phyloP scores from a whole-genome alignment of 2,888 invertebrate species.

The Sarcophaga variegata region DNA sequence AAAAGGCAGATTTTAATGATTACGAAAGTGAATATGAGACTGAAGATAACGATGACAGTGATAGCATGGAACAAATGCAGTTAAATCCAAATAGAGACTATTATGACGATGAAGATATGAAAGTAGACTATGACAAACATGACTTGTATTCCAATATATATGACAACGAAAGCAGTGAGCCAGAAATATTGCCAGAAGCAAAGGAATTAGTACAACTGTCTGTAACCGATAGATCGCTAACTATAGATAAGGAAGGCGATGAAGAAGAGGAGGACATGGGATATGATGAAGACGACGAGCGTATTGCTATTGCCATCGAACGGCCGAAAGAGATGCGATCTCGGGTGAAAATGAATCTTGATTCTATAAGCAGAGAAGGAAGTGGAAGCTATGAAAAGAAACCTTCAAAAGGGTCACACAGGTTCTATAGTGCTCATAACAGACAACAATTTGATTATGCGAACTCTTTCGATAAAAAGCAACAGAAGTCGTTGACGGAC shows the following conservation, averaged over 20 bases:
- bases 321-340: slow-evolving; percentile 73
- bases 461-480: slow-evolving; percentile 74
- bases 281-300: slow-evolving; percentile 80
- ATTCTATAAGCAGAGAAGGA: slow-evolving; percentile 79
- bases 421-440: slow-evolving; percentile 66
- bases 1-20: slow-evolving; percentile 50
- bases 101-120: slow-evolving; percentile 74
- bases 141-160: slow-evolving; percentile 69
- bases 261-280: slow-evolving; percentile 81
- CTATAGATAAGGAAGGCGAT: slow-evolving; percentile 79
- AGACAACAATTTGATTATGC: slow-evolving; percentile 76
- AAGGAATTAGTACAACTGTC: slow-evolving; percentile 74
- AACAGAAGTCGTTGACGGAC: slow-evolving; percentile 76
- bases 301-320: slow-evolving; percentile 75
- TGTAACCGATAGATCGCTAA: slow-evolving; percentile 46
- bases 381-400: slow-evolving; percentile 72
- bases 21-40: slow-evolving; percentile 73
- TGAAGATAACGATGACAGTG: slow-evolving; percentile 70
- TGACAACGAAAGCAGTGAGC: slow-evolving; percentile 69
- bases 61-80: slow-evolving; percentile 76
- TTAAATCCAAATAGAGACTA: slow-evolving; percentile 76
- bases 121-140: slow-evolving; percentile 67
- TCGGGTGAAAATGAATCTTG: slow-evolving; percentile 72
- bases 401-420: slow-evolving; percentile 68
- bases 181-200: slow-evolving; percentile 76